Evolutionary conservation across 92 coral and sea anemone species (phyloP).

Genomic region (Epizoanthus stellaris): DNA sequence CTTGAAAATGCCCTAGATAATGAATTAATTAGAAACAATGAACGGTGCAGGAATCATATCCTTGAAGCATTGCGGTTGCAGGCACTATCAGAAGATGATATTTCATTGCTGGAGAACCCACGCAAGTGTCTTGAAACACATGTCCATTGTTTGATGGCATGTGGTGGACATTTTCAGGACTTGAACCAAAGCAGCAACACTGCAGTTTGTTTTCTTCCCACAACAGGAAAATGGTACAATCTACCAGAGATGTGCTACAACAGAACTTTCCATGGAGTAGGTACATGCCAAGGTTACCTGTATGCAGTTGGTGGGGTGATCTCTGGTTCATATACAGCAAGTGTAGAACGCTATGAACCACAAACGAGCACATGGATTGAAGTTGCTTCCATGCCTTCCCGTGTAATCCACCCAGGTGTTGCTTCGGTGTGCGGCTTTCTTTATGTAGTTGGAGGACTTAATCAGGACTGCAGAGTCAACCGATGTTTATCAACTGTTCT

Average conservation of each 20-base stretch:
- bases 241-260: not conserved
- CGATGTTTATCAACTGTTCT: slow-evolving; percentile 27
- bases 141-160: not conserved
- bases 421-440: slow-evolving; percentile 58
- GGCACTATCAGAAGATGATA: slow-evolving; percentile 33
- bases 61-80: slow-evolving; percentile 51
- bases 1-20: slow-evolving; percentile 63
- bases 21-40: slow-evolving; percentile 61
- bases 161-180: not conserved
- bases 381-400: slow-evolving; percentile 57
- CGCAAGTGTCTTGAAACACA: slow-evolving; percentile 9
- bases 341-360: slow-evolving; percentile 65
- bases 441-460: slow-evolving; percentile 68
- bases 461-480: slow-evolving; percentile 46
- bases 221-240: not conserved
- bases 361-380: slow-evolving; percentile 55
- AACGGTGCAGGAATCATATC: slow-evolving; percentile 52
- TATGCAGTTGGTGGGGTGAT: not conserved
- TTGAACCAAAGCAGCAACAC: not conserved
- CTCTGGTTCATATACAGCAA: slow-evolving; percentile 14
- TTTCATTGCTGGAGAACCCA: slow-evolving; percentile 2
- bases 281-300: not conserved
- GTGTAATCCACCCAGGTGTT: slow-evolving; percentile 63
- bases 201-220: not conserved
- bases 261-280: not conserved